Evolutionary conservation across 92 coral and sea anemone genomes (phyloP), one percentile per base, ranked within the genome.

Genomic region (Epizoanthus scotinus): DNA sequence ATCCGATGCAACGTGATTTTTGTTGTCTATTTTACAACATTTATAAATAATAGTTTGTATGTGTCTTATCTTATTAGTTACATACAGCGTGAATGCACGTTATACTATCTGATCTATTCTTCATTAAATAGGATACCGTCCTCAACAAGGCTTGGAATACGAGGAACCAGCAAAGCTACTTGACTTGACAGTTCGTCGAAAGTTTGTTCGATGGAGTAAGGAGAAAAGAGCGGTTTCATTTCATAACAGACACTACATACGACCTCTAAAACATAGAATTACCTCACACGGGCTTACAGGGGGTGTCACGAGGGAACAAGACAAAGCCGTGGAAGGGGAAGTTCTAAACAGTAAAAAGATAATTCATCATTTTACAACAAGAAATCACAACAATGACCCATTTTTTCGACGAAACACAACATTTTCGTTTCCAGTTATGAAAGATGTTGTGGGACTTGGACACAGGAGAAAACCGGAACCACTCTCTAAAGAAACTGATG

Each of bases 401-500:
- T 14, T 12, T 63, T 10, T 20, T n/a, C 47, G 40, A 10, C 44
- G 25, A 75, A 75, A 22, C 14, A 31, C 13, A 24, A 58, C 19
- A 40, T 31, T 74, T 31, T 56, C 52, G 12, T 17, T 38, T 38
- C 40, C 69, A 75, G 12, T 10, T 38, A 22, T 22, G 8, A 40
- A 59, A 31, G 81, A 55, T 6, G 24, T 73, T 10, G 15, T 9
- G 28, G 27, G 26, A 24, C 52, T n/a, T 13, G 81, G 15, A 9
- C 10, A 24, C 31, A 59, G 44, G 68, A 38, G 44, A 60, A 38
- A 40, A 12, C 5, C 38, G 2, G 17, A 59, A 58, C 36, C 81
- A 5, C 49, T 75, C 4, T 38, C 67, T 40, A 75, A 59, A 58
- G 81, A 75, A 75, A 75, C 26, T 14, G 81, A 75, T 38, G 54